phyloP scores from a whole-genome alignment of 2,888 invertebrate genomes.

The Ditula angustiorana region DNA sequence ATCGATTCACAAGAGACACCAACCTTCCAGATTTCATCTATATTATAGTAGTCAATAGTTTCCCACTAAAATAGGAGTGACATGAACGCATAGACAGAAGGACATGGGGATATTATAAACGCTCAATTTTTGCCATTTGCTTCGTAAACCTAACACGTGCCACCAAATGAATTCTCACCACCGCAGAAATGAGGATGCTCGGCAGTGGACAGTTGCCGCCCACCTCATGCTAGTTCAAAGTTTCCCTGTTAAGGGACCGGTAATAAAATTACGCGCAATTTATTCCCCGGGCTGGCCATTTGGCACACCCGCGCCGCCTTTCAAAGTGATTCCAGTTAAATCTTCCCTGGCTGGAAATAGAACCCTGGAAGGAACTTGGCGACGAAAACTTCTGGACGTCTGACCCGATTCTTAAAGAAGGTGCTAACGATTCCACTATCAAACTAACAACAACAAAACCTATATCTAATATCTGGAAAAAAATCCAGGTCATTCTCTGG shows the following conservation, averaged over 20 bases:
- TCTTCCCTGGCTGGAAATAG: constrained; percentile 42
- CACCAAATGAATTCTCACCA: not conserved
- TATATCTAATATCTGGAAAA: no score
- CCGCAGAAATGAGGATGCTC: not conserved
- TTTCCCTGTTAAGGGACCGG: constrained; percentile 57
- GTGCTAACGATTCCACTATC: not conserved
- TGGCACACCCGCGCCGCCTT: constrained; percentile 64
- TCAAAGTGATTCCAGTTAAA: constrained; percentile 56
- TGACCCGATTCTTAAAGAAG: constrained; percentile 12
- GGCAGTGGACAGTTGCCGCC: constrained; percentile 26
- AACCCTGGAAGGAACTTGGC: constrained; percentile 29
- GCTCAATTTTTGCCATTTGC: no score
- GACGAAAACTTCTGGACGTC: constrained; percentile 16
- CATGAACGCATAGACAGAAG: no score
- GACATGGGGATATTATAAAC: no score
- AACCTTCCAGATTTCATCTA: no score
- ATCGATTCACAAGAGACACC: no score
- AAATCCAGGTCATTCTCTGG: no score
- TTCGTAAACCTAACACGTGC: no score
- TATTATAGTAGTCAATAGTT: no score
- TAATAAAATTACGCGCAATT: constrained; percentile 75
- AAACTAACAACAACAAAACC: no score
- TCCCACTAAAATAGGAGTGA: no score
- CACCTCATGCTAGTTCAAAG: constrained; percentile 46
- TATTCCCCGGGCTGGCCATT: constrained; percentile 66